Evolutionary conservation across 2,888 invertebrate species (phyloP), one percentile per base, ranked within the genome.

Genomic region (Netelia melanura): DNA sequence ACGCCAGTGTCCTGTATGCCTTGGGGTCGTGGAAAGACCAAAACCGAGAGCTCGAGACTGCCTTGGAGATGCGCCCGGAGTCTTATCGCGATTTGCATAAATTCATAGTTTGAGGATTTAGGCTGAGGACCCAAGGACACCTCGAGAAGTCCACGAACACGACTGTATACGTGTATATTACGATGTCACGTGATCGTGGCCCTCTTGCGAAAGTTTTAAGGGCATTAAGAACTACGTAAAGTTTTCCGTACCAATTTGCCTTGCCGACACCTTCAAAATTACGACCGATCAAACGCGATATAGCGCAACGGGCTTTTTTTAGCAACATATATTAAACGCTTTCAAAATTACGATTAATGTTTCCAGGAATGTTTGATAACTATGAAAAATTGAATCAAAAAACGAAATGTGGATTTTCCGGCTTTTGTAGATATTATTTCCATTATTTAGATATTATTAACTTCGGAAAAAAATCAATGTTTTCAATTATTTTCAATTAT

Each of bases 11-110:
- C 79, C 21, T 54, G 74, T 71, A 25, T 58, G 48, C 61, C 21
- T 9, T 17, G 83, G 68, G 78, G 72, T 80, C 72, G 80, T 80
- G 61, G 72, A 67, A 74, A 70, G 74, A 81, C 65, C 72, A 64
- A 67, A 74, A 58, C 58, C 72, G 67, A n/a, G 74, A 54, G 58
- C 65, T 76, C 67, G 56, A 56, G 17, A 23, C 62, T 61, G 87
- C 88, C 88, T 88, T 89, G 90, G 90, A 91, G 89, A 91, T 88
- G 89, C 87, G 89, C 90, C 89, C 81, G 78, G 62, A 85, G 91
- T 92, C 93, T 93, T 93, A 93, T 93, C 93, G 90, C 89, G 92
- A 93, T 93, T 92, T 92, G 90, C 93, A 93, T 93, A 92, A 93
- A 93, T 93, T 93, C 90, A 92, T 92, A 93, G 92, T 92, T 92